Evolutionary conservation across 2,113 vertebrate genomes (phyloP).

Genomic region (Burhinus oedicnemus): DNA sequence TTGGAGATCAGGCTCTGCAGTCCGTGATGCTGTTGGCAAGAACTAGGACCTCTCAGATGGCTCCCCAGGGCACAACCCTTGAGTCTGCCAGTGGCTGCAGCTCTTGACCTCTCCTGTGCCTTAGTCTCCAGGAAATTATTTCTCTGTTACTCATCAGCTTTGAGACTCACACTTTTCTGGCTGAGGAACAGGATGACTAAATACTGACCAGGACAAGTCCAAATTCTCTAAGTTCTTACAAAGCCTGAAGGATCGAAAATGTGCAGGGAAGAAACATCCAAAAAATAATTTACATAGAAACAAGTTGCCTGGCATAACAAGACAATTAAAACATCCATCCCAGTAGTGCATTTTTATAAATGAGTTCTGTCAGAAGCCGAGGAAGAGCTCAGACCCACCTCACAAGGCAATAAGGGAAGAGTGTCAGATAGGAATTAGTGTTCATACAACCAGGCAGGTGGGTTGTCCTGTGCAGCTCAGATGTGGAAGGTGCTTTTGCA

Average conservation of each 20-base stretch:
- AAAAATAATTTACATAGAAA: not conserved
- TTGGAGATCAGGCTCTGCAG: not conserved
- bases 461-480: not conserved
- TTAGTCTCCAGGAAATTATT: not conserved
- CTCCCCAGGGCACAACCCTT: not conserved
- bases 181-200: not conserved
- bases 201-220: not conserved
- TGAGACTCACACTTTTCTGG: not conserved
- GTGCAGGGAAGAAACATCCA: not conserved
- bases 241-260: not conserved
- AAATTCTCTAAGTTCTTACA: not conserved
- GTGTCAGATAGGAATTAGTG: not conserved
- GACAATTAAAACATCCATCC: not conserved
- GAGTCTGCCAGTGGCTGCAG: not conserved
- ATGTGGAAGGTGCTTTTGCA: not conserved
- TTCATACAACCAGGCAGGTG: not conserved
- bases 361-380: not conserved
- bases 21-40: not conserved
- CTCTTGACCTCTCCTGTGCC: not conserved
- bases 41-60: not conserved
- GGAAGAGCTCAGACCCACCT: not conserved
- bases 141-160: not conserved
- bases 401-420: not conserved
- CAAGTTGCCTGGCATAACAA: not conserved
- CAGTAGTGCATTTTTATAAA: not conserved